Percentiles rank a stretch among this genome's conserved stretches.
Evolutionary conservation across 2,113 vertebrate species (phyloP).

Genomic region (Orcinus orca): DNA sequence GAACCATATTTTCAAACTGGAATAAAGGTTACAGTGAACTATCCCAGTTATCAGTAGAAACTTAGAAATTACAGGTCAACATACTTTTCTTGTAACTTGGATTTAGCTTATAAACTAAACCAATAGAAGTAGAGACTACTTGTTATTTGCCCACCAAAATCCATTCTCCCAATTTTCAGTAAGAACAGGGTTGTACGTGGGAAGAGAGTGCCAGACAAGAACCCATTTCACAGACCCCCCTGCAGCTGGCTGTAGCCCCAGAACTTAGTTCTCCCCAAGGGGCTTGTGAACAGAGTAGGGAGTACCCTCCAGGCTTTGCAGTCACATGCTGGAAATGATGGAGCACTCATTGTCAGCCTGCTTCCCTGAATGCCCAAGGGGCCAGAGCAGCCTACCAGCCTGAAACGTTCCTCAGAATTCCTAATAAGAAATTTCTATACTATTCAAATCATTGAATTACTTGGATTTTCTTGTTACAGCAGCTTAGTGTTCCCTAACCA

Average conservation of each 20-base stretch:
- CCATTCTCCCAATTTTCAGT: background rate
- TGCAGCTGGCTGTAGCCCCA: background rate
- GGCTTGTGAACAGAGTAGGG: accelerated
- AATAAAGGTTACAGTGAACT: background rate
- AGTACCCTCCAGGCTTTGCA: accelerated
- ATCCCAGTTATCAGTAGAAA: background rate
- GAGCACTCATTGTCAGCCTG: no score
- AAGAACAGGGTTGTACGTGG: no score
- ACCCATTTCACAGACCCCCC: accelerated
- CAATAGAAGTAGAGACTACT: background rate
- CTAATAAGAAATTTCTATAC: background rate
- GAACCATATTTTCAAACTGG: background rate
- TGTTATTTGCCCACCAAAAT: background rate
- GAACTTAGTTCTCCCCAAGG: background rate
- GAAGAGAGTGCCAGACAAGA: background rate
- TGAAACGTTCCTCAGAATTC: background rate
- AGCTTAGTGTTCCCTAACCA: background rate
- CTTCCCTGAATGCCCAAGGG: background rate
- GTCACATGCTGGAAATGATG: accelerated
- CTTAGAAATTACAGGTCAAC: background rate
- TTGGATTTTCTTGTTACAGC: background rate
- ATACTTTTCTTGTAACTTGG: background rate
- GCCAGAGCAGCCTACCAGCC: background rate
- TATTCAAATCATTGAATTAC: background rate
- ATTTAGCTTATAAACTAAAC: background rate